Base-by-base conservation (phyloP, 1,140 invertebrate species). In the Nautilus pompilius region DNA sequence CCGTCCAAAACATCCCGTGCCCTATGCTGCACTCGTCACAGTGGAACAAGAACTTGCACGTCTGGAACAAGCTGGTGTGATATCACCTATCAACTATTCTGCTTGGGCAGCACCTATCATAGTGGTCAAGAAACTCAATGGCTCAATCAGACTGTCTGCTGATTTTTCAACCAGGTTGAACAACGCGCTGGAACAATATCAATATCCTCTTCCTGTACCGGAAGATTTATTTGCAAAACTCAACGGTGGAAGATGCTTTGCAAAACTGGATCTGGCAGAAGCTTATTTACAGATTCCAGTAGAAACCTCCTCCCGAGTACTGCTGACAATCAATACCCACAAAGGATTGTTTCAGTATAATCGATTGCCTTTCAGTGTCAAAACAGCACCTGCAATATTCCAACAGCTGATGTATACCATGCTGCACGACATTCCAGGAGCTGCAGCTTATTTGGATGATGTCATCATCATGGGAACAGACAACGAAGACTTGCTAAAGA, bases 341-440 rank as follows among this genome's bases (percentile, higher is more conserved):
- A 48, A 55, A 32, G 69, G 71, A 20, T 46, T 71, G 13, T 67
- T 60, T 45, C 36, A 58, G 15, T 68, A 58, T n/a, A 68, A 66
- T 17, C 60, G 59, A 1, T 10, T 66, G 6, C 15, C 60, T 13
- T 68, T 46, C 53, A 67, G 58, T 22, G 34, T 68, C 1, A 57
- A 84, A 57, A 78, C 77, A 8, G 84, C 84, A 1, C 83, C 84
- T 13, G 67, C 74, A 8, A 80, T 84, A 56, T 87, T 86, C 65
- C 81, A 87, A 65, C 45, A 75, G 56, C 71, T 80, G n/a, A 82
- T 87, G 22, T 79, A 84, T 45, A 54, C 74, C 59, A 58, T 69
- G 3, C 15, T 85, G 10, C 26, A 56, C 32, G 67, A 60, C 46
- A 45, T 48, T 70, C 67, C 29, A 10, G 51, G 62, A 20, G 60